Percentiles rank a stretch among this genome's conserved stretches.
Evolutionary conservation across 2,797 vertebrate genomes (phyloP).

Genomic region (Zalophus californianus): DNA sequence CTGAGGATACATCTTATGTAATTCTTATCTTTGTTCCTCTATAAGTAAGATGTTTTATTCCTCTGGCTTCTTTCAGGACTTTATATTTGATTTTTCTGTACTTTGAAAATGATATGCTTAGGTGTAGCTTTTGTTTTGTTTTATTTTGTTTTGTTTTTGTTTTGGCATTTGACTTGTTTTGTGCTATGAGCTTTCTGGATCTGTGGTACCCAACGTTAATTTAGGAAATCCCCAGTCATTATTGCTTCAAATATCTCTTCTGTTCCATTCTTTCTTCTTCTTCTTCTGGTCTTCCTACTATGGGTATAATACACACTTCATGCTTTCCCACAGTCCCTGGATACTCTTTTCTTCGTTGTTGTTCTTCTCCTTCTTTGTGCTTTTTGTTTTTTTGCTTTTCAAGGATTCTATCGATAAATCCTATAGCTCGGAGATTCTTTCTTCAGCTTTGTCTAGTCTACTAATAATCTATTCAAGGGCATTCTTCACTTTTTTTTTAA

Average conservation of each 20-base stretch:
- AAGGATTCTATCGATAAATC: background rate
- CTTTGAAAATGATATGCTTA: background rate
- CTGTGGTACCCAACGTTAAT: background rate
- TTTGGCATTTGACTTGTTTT: background rate
- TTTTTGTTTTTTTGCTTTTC: background rate
- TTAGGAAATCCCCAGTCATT: background rate
- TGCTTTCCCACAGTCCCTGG: background rate
- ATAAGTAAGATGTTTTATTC: background rate
- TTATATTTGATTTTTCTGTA: background rate
- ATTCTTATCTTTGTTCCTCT: background rate
- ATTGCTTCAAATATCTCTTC: background rate
- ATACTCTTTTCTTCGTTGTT: background rate
- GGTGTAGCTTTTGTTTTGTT: background rate
- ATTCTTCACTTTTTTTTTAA: background rate
- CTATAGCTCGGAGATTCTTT: background rate
- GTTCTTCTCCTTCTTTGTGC: background rate
- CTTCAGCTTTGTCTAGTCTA: background rate
- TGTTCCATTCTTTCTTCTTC: background rate
- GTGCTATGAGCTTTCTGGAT: background rate
- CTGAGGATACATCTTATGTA: background rate
- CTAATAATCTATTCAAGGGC: background rate
- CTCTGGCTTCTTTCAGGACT: background rate
- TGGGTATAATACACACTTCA: background rate
- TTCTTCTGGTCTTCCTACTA: background rate
- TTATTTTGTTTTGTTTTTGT: background rate